A percentile compares a stretch with the other conserved stretches of the same genome.
These are phyloP conservation scores for Atherinosoma microstoma DNA, from an alignment of 2,797 vertebrate genomes.

Conservation along the genomic window DNA sequence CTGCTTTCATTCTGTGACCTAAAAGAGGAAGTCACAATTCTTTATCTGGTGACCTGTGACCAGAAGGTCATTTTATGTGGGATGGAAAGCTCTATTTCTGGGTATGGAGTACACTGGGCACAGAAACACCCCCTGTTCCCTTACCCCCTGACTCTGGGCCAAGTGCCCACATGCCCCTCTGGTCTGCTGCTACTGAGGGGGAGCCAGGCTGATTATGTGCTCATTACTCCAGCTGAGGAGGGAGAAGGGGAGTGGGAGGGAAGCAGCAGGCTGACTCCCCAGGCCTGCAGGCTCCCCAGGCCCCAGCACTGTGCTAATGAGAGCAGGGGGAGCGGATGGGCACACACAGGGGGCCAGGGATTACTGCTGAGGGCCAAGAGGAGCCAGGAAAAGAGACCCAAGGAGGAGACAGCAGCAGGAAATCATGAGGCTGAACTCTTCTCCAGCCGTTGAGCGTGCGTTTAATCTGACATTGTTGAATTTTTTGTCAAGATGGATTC, in stretches of 20 bases:
- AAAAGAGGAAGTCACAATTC: conserved; percentile 53
- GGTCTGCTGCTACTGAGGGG: conserved; percentile 78
- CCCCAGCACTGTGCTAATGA: conserved; percentile 82
- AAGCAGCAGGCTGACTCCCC: conserved; percentile 78
- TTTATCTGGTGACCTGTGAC: conserved; percentile 59
- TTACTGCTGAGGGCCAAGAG: conserved; percentile 79
- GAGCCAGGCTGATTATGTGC: conserved; percentile 84
- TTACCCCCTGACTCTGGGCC: conserved; percentile 71
- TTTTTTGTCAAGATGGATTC: conserved; percentile 48
- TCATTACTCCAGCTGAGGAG: conserved; percentile 79
- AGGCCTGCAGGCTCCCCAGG: conserved; percentile 79
- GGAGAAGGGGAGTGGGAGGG: conserved; percentile 63
- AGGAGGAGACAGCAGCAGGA: conserved; percentile 68
- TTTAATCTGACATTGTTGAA: conserved; percentile 46
- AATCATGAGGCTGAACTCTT: conserved; percentile 59
- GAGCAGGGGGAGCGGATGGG: conserved; percentile 81
- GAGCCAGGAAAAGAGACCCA: conserved; percentile 68
- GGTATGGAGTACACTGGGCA: conserved; percentile 34
- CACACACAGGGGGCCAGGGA: conserved; percentile 75
- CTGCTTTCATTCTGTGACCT: conserved; percentile 46
- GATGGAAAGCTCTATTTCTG: conserved; percentile 50
- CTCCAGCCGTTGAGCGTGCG: conserved; percentile 40
- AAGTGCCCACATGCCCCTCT: conserved; percentile 78
- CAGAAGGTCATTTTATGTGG: conserved; percentile 56
- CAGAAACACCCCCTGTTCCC: conserved; percentile 64